A percentile compares a stretch with the other conserved stretches of the same genome.
Evolutionary conservation across 2,797 vertebrate genomes (phyloP).

Genomic region (Bothrops alternatus): DNA sequence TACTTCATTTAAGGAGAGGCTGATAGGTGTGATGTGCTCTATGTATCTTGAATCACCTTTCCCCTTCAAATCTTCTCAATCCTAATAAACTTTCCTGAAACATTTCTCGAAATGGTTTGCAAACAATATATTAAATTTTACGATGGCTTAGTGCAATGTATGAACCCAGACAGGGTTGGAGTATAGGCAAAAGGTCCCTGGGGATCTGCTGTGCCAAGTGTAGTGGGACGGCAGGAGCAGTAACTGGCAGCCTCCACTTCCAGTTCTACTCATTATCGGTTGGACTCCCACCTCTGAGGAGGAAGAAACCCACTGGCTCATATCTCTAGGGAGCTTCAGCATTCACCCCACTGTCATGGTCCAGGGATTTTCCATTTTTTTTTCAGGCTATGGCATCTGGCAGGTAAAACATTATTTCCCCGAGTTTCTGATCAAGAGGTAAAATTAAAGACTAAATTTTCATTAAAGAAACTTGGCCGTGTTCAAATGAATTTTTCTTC

Average conservation of each 20-base stretch:
- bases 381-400: background rate
- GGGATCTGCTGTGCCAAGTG: background rate
- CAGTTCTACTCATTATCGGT: background rate
- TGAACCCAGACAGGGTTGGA: background rate
- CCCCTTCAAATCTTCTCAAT: background rate
- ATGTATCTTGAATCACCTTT: background rate
- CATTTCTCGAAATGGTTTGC: background rate
- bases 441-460: background rate
- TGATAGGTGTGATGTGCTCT: background rate
- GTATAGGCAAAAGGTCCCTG: background rate
- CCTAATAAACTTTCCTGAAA: background rate
- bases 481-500: background rate
- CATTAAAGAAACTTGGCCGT: background rate
- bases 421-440: background rate
- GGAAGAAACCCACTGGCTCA: background rate
- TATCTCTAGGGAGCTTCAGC: background rate
- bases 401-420: background rate
- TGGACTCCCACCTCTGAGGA: background rate
- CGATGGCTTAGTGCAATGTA: background rate
- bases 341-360: background rate
- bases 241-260: background rate
- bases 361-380: background rate
- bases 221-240: background rate
- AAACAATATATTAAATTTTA: background rate
- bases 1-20: background rate